Base-by-base conservation (phyloP, 2,797 vertebrate species). In the Pangasius larnaudii region DNA sequence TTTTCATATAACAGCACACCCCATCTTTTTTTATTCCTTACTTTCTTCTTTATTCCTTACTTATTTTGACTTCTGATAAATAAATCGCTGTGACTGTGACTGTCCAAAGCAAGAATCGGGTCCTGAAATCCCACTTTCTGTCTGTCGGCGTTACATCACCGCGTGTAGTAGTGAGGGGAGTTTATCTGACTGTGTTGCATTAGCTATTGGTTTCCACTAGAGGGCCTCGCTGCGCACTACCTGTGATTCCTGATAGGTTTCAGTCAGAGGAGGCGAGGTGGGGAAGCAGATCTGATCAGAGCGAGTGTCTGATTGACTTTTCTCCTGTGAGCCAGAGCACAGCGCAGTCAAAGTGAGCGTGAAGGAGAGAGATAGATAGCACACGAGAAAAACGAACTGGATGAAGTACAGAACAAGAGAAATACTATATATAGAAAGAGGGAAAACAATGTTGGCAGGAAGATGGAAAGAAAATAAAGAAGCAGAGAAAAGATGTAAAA, bases 301-400 rank as follows among this genome's bases (percentile, higher is more conserved):
- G 65, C 78, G n/a, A 36, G 75, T 33, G n/a, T 85, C 8, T 74
- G 18, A n/a, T 46, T 79, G 49, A 46, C 10, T 8, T 1, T 8
- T 1, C 51, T 59, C 49, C 42, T 72, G 63, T 39, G 18, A 77
- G 59, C 86, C 27, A 14, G n/a, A 18, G 49, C 61, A 24, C 42
- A 74, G 63, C 36, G 75, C 74, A 51, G 84, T 61, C 27, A 51
- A 30, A 33, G 36, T 61, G 53, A 10, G 36, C 8, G 65, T 19
- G 59, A 11, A 36, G 4, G 19, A 53, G 16, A 61, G 42, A 39
- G 74, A 56, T 58, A 86, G 67, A 51, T 2, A 63, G 13, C 5
- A 10, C 88, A 84, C 74, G 87, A 92, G 89, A 87, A 84, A 87
- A 87, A 89, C 69, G 85, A 71, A 61, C 67, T 36, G 51, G n/a